phyloP scores from a whole-genome alignment of 1,140 invertebrate species.

The Anthonomus grandis region DNA sequence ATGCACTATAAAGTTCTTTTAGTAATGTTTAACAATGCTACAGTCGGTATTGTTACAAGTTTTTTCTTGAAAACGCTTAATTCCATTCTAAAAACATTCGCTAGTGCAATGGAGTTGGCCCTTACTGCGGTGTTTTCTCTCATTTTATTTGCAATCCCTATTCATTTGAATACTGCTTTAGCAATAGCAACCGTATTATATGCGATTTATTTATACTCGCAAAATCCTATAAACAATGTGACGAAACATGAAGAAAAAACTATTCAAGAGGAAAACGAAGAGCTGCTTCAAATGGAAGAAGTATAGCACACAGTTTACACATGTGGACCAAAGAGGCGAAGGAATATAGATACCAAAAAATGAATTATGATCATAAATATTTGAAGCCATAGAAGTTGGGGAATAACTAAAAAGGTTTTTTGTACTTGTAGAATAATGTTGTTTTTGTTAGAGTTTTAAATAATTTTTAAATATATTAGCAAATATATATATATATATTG shows the following conservation, averaged over 20 bases:
- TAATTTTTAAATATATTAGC: no score
- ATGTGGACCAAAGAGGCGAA: no score
- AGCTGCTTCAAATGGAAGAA: slow-evolving; percentile 24
- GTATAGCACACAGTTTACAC: no score
- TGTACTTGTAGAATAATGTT: no score
- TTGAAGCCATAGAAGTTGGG: no score
- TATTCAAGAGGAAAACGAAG: slow-evolving; percentile 10
- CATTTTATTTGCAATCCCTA: slow-evolving; percentile 83
- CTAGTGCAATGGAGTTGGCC: slow-evolving; percentile 87
- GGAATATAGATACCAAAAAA: no score
- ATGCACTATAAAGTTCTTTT: slow-evolving; percentile 68
- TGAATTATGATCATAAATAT: no score
- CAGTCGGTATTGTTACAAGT: slow-evolving; percentile 89
- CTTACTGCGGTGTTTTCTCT: slow-evolving; percentile 89
- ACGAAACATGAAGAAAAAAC: not conserved
- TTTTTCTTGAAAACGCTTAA: slow-evolving; percentile 92
- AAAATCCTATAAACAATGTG: slow-evolving; percentile 73
- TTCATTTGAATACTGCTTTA: slow-evolving; percentile 77
- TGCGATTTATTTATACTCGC: slow-evolving; percentile 83
- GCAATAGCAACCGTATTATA: slow-evolving; percentile 81
- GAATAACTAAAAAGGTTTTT: no score
- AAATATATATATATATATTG: no score
- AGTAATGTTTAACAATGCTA: slow-evolving; percentile 86
- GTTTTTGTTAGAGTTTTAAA: no score
- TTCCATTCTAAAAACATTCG: slow-evolving; percentile 95